phyloP scores from a whole-genome alignment of 2,888 invertebrate genomes.

The Tyria jacobaeae region DNA sequence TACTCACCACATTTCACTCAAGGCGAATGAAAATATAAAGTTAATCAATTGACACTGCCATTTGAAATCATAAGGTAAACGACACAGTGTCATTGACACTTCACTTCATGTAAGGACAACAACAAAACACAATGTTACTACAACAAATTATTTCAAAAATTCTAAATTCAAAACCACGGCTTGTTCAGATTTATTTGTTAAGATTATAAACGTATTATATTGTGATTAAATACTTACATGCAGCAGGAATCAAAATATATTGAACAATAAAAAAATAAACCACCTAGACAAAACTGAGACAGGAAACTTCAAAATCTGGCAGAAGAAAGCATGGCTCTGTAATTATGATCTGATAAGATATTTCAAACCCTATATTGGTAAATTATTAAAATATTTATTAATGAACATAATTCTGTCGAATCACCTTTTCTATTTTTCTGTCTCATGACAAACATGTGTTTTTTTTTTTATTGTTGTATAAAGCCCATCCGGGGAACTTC shows the following conservation, averaged over 20 bases:
- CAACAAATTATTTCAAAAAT: too few relatives aligned
- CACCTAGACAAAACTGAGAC: neutral
- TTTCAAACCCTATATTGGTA: neutral
- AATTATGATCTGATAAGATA: neutral
- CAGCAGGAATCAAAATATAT: too few relatives aligned
- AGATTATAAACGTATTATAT: too few relatives aligned
- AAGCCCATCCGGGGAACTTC: neutral
- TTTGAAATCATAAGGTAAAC: neutral
- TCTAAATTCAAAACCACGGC: too few relatives aligned
- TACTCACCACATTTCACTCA: slow-evolving; percentile 60
- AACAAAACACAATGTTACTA: too few relatives aligned
- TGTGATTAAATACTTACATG: too few relatives aligned
- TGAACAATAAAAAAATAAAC: neutral
- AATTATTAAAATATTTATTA: too few relatives aligned
- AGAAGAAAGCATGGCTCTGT: neutral
- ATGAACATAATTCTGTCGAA: too few relatives aligned
- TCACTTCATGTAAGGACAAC: too few relatives aligned
- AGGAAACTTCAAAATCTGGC: neutral
- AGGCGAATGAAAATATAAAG: slow-evolving; percentile 60
- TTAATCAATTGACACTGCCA: slow-evolving; percentile 60
- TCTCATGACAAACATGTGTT: neutral
- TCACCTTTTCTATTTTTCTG: too few relatives aligned
- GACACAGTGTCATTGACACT: too few relatives aligned
- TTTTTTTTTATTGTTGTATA: neutral
- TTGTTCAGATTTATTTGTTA: too few relatives aligned